Evolutionary conservation across 2,797 vertebrate genomes (phyloP), one percentile per base, ranked within the genome.

Genomic region (Galago senegalensis): DNA sequence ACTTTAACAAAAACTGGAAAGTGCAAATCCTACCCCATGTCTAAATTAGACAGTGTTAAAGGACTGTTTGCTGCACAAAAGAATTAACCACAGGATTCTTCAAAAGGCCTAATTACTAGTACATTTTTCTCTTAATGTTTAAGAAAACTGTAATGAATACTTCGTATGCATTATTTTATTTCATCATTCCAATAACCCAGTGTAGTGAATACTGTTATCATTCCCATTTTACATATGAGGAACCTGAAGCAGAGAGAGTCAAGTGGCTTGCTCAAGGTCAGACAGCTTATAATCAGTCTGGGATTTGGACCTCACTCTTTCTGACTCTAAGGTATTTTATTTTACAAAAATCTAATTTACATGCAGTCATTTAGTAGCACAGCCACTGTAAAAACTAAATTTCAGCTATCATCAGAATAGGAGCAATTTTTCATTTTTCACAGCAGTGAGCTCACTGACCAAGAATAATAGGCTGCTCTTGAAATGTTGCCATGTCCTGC

Each of bases 331-430:
- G 40, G 9, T 79, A 60, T 87, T 79, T 89, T 69, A 79, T 72
- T 89, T 94, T 89, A 61, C 18, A 69, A 87, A 92, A 87, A 29
- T 83, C 60, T 56, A 77, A 84, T 93, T 94, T 87, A 87, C 49
- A 69, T 37, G 27, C 31, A 43, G 60, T 84, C 93, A 73, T 85
- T 94, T 90, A 70, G 90, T 88, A 94, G 77, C 61, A 65, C 81
- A 25, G 84, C n/a, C 34, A 70, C 70, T 92, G 29, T 37, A 82
- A 95, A 72, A 95, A 77, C 79, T 27, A 46, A 87, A 85, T 89
- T 93, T 97, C 46, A 94, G 70, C 82, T 91, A 60, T 89, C 61
- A 94, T 89, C 37, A 87, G 87, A 95, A 87, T 67, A 91, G 37
- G 27, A 95, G 61, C 53, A 53, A 2, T 73, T 88, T 93, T 91